Conservation (phyloP, 2,888 invertebrate genomes). For the Pocota personata region DNA sequence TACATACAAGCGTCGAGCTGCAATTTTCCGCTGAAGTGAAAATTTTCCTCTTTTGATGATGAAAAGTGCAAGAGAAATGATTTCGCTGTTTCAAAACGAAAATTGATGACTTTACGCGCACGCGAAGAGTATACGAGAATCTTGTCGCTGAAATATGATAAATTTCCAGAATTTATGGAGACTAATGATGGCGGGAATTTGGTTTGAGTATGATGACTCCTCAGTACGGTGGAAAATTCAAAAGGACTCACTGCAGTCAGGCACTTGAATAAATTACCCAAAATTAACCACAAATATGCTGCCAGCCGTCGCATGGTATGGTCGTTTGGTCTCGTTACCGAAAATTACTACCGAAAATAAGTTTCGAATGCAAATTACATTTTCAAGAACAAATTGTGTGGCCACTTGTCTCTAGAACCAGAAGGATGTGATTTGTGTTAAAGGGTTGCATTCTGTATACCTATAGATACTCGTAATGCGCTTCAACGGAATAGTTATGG, state of each 20-base stretch:
- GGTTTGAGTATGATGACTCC: background rate
- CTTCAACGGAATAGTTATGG: too few species aligned
- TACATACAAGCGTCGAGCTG: slow-evolving; percentile 48
- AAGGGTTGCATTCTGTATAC: background rate
- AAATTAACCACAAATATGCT: slow-evolving; percentile 45
- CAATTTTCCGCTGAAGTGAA: slow-evolving; percentile 27
- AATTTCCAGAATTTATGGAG: slow-evolving; percentile 38
- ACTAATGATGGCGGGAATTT: slow-evolving; percentile 12
- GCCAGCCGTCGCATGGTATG: background rate
- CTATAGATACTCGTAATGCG: background rate
- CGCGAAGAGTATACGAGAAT: background rate
- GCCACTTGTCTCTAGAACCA: background rate
- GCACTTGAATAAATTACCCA: slow-evolving; percentile 29
- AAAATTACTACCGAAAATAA: slow-evolving; percentile 18
- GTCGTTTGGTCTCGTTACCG: slow-evolving; percentile 18
- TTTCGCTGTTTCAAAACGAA: slow-evolving; percentile 17
- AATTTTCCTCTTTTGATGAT: slow-evolving; percentile 18
- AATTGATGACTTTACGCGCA: slow-evolving; percentile 33
- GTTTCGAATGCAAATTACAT: background rate
- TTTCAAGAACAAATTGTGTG: background rate
- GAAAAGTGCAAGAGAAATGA: slow-evolving; percentile 51
- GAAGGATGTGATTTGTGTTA: background rate
- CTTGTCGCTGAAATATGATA: slow-evolving; percentile 18
- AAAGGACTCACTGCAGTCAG: background rate
- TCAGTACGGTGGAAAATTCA: background rate